Conservation (phyloP, 2,113 vertebrate genomes). For the Proterorhinus semilunaris region DNA sequence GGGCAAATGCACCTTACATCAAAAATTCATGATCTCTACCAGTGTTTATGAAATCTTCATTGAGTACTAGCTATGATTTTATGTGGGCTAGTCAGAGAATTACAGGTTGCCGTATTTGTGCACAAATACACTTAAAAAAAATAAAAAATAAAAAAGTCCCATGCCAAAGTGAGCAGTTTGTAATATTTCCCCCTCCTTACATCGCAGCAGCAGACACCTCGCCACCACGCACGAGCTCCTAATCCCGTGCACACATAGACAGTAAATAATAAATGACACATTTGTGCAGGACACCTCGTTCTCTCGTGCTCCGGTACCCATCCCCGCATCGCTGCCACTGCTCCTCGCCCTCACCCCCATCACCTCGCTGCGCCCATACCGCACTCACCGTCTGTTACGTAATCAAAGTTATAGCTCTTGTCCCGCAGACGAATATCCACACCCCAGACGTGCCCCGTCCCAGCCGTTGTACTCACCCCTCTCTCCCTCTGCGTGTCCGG, state of each 20-base stretch:
- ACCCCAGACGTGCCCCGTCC: not conserved
- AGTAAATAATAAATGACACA: constrained; percentile 61
- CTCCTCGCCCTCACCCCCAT: constrained; percentile 37
- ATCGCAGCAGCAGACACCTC: not conserved
- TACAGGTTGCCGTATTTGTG: not conserved
- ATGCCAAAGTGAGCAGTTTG: not conserved
- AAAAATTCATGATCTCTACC: too few species aligned
- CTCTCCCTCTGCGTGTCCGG: constrained; percentile 36
- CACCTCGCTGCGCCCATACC: constrained; percentile 21
- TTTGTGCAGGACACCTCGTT: constrained; percentile 36
- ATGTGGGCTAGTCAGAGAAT: too few species aligned
- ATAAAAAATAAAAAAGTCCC: too few species aligned
- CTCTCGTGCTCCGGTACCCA: constrained; percentile 18
- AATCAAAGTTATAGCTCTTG: not conserved
- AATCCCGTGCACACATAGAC: constrained; percentile 25
- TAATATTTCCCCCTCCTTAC: not conserved
- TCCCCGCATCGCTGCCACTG: constrained; percentile 33
- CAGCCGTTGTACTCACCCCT: constrained; percentile 55
- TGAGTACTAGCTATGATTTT: too few species aligned
- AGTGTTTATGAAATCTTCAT: too few species aligned
- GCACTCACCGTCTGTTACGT: not conserved
- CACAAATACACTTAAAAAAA: not conserved
- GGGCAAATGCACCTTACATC: too few species aligned
- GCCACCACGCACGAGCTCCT: not conserved
- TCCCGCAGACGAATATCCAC: not conserved